Percentiles rank a stretch among this genome's conserved stretches.
Conservation (phyloP, 2,113 vertebrate species). For the Larimichthys crocea region DNA sequence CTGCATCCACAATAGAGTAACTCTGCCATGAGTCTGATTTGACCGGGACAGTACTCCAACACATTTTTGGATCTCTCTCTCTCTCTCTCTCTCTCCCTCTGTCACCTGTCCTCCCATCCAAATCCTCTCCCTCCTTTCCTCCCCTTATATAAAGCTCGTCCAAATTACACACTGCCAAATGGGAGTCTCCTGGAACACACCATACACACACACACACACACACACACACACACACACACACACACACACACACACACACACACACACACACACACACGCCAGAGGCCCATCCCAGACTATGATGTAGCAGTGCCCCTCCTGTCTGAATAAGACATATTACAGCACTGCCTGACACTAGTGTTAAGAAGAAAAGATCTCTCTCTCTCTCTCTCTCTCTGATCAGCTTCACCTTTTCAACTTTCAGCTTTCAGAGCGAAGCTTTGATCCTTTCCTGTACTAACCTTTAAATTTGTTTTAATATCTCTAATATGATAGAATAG, state of each 20-base stretch:
- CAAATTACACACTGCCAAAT: slow-evolving; percentile 70
- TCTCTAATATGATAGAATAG: background rate
- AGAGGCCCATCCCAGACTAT: slow-evolving; percentile 47
- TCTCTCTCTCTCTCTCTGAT: slow-evolving; percentile 19
- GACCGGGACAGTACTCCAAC: slow-evolving; percentile 61
- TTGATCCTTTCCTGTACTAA: slow-evolving; percentile 24
- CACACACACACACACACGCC: slow-evolving; percentile 33
- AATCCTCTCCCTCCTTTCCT: slow-evolving; percentile 27
- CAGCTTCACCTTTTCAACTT: slow-evolving; percentile 37
- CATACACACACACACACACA: slow-evolving; percentile 23
- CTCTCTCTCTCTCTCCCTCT: slow-evolving; percentile 30
- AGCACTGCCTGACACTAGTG: slow-evolving; percentile 45
- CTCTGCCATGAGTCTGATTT: slow-evolving; percentile 67
- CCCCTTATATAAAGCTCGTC: slow-evolving; percentile 47
- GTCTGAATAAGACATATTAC: slow-evolving; percentile 65
- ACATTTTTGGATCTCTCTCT: slow-evolving; percentile 73
- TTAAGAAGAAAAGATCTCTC: slow-evolving; percentile 32
- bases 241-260: slow-evolving; percentile 39
- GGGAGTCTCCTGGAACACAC: slow-evolving; percentile 71
- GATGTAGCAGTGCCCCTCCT: slow-evolving; percentile 70
- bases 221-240: slow-evolving; percentile 22
- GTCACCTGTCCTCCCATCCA: slow-evolving; percentile 56
- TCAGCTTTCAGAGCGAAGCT: slow-evolving; percentile 5
- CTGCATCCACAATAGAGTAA: slow-evolving; percentile 57
- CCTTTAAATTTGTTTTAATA: slow-evolving; percentile 32